These are phyloP conservation scores for Lytechinus variegatus DNA, from an alignment of 35 echinoderm and acorn worm species.

Conservation along the genomic window DNA sequence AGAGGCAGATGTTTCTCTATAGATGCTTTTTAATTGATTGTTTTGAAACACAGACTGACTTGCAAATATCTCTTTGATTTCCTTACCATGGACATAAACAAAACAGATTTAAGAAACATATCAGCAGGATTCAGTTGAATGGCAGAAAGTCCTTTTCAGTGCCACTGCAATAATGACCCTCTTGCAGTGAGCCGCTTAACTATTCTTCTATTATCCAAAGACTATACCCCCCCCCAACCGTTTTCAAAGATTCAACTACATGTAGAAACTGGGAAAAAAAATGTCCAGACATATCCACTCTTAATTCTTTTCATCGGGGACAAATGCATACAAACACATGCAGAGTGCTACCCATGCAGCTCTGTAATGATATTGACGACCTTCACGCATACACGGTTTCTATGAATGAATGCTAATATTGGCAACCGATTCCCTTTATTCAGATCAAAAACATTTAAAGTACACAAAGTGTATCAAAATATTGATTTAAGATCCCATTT, in stretches of 20 bases:
- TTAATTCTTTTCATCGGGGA: neutral
- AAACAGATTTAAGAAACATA: neutral
- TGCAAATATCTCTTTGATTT: neutral
- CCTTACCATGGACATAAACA: neutral
- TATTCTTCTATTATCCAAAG: neutral
- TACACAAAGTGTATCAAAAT: slow-evolving; percentile 4
- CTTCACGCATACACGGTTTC: neutral
- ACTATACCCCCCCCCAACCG: neutral
- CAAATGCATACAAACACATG: neutral
- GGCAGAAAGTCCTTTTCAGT: no score
- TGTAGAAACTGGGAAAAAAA: neutral
- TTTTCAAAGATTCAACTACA: neutral
- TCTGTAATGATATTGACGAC: neutral
- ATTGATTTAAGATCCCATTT: neutral
- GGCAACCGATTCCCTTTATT: neutral
- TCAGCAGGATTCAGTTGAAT: neutral
- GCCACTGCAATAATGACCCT: no score
- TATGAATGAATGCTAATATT: neutral
- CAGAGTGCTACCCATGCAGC: neutral
- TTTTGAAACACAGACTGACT: neutral
- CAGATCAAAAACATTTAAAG: neutral
- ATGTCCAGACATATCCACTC: neutral
- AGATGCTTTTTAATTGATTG: slow-evolving; percentile 6
- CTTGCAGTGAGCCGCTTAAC: no score
- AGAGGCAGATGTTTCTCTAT: neutral